Base-by-base conservation (phyloP, 1,140 invertebrate genomes). In the Cydia splendana region DNA sequence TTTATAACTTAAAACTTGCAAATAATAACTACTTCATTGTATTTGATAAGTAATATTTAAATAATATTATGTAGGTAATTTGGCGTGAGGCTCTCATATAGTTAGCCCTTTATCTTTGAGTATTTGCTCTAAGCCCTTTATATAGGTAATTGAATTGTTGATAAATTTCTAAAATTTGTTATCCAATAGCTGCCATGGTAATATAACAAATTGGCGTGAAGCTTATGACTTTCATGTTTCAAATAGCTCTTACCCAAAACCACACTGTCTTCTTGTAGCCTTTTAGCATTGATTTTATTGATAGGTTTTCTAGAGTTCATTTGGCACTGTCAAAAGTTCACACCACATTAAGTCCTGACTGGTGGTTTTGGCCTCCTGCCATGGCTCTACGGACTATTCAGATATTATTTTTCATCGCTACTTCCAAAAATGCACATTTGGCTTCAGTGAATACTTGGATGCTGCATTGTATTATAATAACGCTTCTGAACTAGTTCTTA, bases 241-340 rank as follows among this genome's bases (percentile, higher is more conserved):
- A 57, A 57, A 18, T 18, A 53, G 51, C 53, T 12, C 2, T 62
- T 62, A 20, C 4, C 4, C 53, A 57, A 57, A 20, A 57, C n/a
- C n/a, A 4, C n/a, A n/a, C 51, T 53, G 15, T 57, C 53, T 57
- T 57, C n/a, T 62, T 6, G 18, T 15, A 20, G 7, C 2, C 18
- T 62, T 80, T 79, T 75, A 65, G 71, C 80, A 84, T 79, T 79
- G 78, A 82, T 82, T 79, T 65, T 73, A 78, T 80, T 80, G 80
- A 79, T 79, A 79, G 73, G 69, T 82, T 83, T 80, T 76, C 57
- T 81, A 74, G 79, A 81, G 81, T 87, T 87, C 84, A 88, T 88
- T 88, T 87, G 84, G 83, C 85, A 87, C 76, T 74, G 83, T 82
- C 79, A 82, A 87, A 87, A 84, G 80, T 88, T 87, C 83, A 83